Conservation (phyloP, 2,797 vertebrate genomes). For the Setipinna tenuifilis region DNA sequence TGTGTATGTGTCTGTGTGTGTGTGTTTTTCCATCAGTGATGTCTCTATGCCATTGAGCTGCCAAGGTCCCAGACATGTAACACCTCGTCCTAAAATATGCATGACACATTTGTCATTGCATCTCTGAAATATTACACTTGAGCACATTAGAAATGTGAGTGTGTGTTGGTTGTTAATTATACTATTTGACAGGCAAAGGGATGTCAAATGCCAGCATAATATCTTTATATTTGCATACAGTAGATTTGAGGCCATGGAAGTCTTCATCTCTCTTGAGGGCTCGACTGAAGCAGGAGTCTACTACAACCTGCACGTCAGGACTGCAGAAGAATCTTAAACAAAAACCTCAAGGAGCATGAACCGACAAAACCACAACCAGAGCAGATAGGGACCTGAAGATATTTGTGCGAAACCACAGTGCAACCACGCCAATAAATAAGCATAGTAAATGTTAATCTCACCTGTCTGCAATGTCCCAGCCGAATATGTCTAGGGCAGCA, state of each 20-base stretch:
- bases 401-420: not conserved
- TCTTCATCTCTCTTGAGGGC: not conserved
- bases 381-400: slow-evolving; percentile 5
- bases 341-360: slow-evolving; percentile 7
- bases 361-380: not conserved
- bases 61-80: not conserved
- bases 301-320: slow-evolving; percentile 10
- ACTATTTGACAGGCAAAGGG: slow-evolving; percentile 33
- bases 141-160: slow-evolving; percentile 25
- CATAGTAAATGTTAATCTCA: slow-evolving; percentile 26
- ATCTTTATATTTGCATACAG: slow-evolving; percentile 3
- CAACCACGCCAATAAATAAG: slow-evolving; percentile 10
- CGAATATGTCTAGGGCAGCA: too few species aligned
- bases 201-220: slow-evolving; percentile 39
- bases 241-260: not conserved
- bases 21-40: not conserved
- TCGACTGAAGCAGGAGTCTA: not conserved
- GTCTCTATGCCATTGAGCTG: slow-evolving; percentile 16
- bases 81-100: slow-evolving; percentile 47
- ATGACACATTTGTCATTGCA: slow-evolving; percentile 37
- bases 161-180: slow-evolving; percentile 39
- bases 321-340: not conserved
- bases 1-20: not conserved
- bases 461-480: slow-evolving; percentile 27
- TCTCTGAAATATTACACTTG: slow-evolving; percentile 44